Percentiles rank a stretch among this genome's conserved stretches.
phyloP scores from a whole-genome alignment of 2,888 invertebrate genomes.

The Trachelus iudaicus region DNA sequence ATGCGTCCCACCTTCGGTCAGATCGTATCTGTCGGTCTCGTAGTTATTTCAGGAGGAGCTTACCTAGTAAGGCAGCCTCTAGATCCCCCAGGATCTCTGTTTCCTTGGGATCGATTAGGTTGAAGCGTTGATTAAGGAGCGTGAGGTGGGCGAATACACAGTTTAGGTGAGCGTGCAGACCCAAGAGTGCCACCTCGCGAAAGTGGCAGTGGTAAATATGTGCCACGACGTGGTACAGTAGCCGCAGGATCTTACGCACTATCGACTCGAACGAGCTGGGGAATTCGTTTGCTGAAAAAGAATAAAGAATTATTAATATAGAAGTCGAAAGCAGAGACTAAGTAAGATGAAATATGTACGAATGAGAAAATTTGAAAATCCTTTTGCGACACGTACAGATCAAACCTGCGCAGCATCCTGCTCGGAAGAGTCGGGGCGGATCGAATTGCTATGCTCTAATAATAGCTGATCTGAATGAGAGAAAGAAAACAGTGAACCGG shows the following conservation, averaged over 20 bases:
- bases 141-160: constrained; percentile 97
- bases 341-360: not conserved
- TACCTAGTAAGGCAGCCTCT: constrained; percentile 79
- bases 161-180: constrained; percentile 96
- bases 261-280: constrained; percentile 93
- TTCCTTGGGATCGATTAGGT: constrained; percentile 94
- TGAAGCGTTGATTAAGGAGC: constrained; percentile 85
- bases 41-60: constrained; percentile 14
- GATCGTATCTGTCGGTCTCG: not conserved
- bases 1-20: not conserved
- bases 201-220: constrained; percentile 99
- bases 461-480: not conserved
- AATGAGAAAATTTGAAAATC: not conserved
- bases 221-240: constrained; percentile 97
- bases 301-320: constrained; percentile 14
- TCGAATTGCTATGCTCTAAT: not conserved
- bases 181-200: constrained; percentile 92
- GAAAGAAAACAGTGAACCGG: not conserved
- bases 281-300: constrained; percentile 86
- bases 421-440: not conserved
- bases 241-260: constrained; percentile 95
- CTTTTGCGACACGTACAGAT: not conserved
- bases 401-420: not conserved
- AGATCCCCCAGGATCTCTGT: constrained; percentile 94
- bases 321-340: not conserved